Percentiles rank a stretch among this genome's conserved stretches.
Conservation (phyloP, 2,888 invertebrate species). For the Drosophila mimica region DNA sequence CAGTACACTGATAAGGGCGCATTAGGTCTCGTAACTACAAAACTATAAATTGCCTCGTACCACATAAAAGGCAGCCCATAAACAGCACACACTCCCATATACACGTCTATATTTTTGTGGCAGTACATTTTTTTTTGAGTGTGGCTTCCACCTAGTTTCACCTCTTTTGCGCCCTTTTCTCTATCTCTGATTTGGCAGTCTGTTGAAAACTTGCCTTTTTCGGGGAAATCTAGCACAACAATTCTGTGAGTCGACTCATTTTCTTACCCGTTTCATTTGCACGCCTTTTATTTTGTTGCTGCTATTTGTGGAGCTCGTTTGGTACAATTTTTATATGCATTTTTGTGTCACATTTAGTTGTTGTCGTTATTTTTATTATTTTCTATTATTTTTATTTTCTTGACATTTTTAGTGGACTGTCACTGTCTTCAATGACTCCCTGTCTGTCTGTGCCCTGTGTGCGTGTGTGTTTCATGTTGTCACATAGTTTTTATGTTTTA, state of each 20-base stretch:
- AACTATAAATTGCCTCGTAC: slow-evolving; percentile 67
- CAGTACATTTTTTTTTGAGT: slow-evolving; percentile 50
- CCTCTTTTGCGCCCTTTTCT: slow-evolving; percentile 2
- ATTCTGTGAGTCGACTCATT: slow-evolving; percentile 19
- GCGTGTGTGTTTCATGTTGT: slow-evolving; percentile 62
- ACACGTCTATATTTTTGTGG: slow-evolving; percentile 53
- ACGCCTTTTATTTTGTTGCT: slow-evolving; percentile 35
- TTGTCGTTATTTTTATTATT: slow-evolving; percentile 62
- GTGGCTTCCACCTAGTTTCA: slow-evolving; percentile 64
- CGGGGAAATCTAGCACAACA: slow-evolving; percentile 2
- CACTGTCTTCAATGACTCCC: neutral
- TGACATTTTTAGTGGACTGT: slow-evolving; percentile 65
- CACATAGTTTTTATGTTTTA: slow-evolving; percentile 81
- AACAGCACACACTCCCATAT: slow-evolving; percentile 16
- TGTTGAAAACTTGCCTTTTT: slow-evolving; percentile 17
- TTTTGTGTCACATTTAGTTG: slow-evolving; percentile 72
- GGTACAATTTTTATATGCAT: slow-evolving; percentile 64
- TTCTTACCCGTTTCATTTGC: slow-evolving; percentile 49
- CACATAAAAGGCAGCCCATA: slow-evolving; percentile 62
- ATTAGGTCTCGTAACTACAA: slow-evolving; percentile 45
- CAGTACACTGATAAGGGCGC: slow-evolving; percentile 47
- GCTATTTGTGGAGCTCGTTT: slow-evolving; percentile 27
- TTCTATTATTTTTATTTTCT: slow-evolving; percentile 74
- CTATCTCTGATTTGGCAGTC: slow-evolving; percentile 9
- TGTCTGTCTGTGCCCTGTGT: slow-evolving; percentile 14